These are phyloP conservation scores for Loripinus fragilis DNA, from an alignment of 2,888 invertebrate genomes.

Conservation along the genomic window DNA sequence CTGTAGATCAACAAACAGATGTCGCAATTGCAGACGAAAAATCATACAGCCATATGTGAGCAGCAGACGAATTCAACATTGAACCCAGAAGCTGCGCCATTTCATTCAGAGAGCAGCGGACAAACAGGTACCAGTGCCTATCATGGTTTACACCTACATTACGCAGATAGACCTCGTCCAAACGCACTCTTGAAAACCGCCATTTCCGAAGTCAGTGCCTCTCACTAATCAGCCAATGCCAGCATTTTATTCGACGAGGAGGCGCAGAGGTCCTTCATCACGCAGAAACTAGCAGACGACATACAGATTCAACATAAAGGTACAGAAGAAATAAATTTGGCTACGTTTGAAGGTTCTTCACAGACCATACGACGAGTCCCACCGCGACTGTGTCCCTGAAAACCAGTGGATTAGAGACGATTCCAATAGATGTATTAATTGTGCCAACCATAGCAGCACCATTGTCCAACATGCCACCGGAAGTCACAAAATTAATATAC, in stretches of 20 bases:
- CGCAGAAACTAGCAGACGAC: slow-evolving; percentile 3
- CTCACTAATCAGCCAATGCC: not conserved
- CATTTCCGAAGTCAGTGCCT: slow-evolving; percentile 27
- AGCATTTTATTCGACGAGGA: slow-evolving; percentile 52
- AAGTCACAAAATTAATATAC: not conserved
- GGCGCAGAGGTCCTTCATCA: slow-evolving; percentile 10
- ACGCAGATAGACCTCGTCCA: too few species aligned
- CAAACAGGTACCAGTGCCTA: not conserved
- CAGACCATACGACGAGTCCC: not conserved
- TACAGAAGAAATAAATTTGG: not conserved
- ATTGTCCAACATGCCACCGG: not conserved
- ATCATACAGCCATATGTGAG: too few species aligned
- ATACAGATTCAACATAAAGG: not conserved
- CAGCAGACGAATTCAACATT: too few species aligned
- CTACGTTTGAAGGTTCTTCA: not conserved
- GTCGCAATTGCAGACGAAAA: slow-evolving; percentile 2
- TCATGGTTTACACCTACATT: too few species aligned
- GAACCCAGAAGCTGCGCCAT: too few species aligned
- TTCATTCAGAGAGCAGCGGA: slow-evolving; percentile 11
- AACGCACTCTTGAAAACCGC: too few species aligned
- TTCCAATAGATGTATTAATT: slow-evolving; percentile 39
- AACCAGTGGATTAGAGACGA: slow-evolving; percentile 19
- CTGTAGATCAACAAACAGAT: slow-evolving; percentile 14
- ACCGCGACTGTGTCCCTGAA: slow-evolving; percentile 22
- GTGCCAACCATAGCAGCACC: slow-evolving; percentile 47